These are phyloP conservation scores for Zaprionus inermis DNA, from an alignment of 1,140 invertebrate genomes.

Conservation along the genomic window DNA sequence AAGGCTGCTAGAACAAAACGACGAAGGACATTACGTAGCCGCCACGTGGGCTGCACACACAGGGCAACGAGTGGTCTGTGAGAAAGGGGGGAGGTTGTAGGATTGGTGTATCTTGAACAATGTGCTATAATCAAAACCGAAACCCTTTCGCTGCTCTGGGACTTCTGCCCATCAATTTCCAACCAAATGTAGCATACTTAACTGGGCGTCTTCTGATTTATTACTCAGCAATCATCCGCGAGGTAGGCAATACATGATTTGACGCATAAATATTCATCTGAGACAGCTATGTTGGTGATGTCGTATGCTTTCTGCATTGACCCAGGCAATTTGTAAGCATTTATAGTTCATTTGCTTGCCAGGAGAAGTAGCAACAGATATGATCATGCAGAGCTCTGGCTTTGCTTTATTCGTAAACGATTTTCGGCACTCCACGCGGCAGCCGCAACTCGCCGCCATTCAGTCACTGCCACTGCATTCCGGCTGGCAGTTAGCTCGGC, in stretches of 20 bases:
- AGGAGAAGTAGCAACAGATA: conserved; percentile 50
- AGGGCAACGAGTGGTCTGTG: no score
- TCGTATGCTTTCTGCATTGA: conserved; percentile 23
- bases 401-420: conserved; percentile 37
- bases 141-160: not conserved
- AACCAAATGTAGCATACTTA: conserved; percentile 21
- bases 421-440: no score
- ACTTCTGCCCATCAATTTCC: conserved; percentile 23
- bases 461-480: not conserved
- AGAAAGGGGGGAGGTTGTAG: no score
- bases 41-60: not conserved
- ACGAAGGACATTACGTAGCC: not conserved
- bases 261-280: conserved; percentile 57
- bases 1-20: not conserved
- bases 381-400: conserved; percentile 33
- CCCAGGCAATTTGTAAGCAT: conserved; percentile 65
- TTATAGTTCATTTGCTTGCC: conserved; percentile 76
- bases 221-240: conserved; percentile 35
- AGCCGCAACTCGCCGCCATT: not conserved
- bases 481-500: not conserved
- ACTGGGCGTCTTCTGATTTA: conserved; percentile 25
- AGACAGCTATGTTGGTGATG: conserved; percentile 8
- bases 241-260: conserved; percentile 49
- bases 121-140: not conserved
- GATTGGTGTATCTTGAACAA: not conserved